phyloP scores from a whole-genome alignment of 2,797 vertebrate species.

The Sebastiscus albofasciatus region DNA sequence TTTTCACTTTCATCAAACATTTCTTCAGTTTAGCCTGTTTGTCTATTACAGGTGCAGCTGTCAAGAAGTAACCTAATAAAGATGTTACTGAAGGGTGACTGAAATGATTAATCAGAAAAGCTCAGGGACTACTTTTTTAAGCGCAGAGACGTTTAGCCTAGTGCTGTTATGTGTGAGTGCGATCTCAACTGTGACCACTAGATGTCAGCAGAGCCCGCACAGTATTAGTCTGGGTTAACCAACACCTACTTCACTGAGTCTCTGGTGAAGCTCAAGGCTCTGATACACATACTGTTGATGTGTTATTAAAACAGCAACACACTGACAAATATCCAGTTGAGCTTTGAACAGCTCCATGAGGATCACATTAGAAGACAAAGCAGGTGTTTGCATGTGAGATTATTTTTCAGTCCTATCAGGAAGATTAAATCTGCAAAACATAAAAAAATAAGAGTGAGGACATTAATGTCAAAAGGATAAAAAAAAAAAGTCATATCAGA shows the following conservation, averaged over 20 bases:
- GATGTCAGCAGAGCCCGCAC: slow-evolving; percentile 44
- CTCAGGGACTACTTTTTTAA: slow-evolving; percentile 49
- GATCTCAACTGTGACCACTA: slow-evolving; percentile 26
- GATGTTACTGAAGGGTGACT: neutral
- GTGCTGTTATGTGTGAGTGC: neutral
- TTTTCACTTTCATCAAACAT: neutral
- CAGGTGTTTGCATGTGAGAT: too few species aligned
- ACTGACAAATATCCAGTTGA: neutral
- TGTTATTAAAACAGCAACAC: neutral
- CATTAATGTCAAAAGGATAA: too few species aligned
- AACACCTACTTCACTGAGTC: neutral
- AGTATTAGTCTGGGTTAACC: too few species aligned
- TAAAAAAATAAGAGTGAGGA: too few species aligned
- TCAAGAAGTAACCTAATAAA: neutral
- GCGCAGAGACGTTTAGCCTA: slow-evolving; percentile 31
- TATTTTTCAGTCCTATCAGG: too few species aligned
- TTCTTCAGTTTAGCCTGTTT: rapidly evolving
- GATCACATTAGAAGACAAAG: neutral
- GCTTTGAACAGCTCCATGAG: neutral
- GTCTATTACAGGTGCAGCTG: rapidly evolving
- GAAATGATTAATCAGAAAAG: neutral
- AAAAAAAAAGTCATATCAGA: too few species aligned
- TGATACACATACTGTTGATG: neutral
- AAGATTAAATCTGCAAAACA: too few species aligned
- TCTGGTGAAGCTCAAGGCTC: neutral